Evolutionary conservation across 2,113 vertebrate genomes (phyloP), one percentile per base, ranked within the genome.

Genomic region (Cinclus mexicanus): DNA sequence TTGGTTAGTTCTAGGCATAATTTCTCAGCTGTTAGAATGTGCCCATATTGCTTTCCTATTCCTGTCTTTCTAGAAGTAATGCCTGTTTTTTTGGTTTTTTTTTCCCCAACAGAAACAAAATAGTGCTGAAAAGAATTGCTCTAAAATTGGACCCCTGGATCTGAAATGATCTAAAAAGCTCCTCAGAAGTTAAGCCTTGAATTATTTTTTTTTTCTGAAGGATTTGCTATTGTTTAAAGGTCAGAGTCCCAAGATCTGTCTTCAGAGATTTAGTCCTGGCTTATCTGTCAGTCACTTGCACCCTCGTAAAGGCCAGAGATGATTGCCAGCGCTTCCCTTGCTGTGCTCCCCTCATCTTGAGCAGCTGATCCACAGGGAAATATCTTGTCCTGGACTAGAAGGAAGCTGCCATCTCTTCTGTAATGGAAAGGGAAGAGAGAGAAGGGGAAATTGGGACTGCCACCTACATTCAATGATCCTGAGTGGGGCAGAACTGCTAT

Each of bases 171-270:
- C 29, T 64, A 23, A 71, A 60, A 23, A 86, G 15, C 21, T 83
- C 23, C 23, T 90, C 61, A 79, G 44, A 87, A 90, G 47, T 92
- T 87, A 92, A 94, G 31, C 39, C n/a, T 44, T 60, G 71, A 78
- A 33, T 89, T 90, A 13, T 26, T 52, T 70, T 33, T 35, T 64
- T 74, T 69, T 37, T 7, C 6, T 41, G 41, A 53, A 46, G 56
- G 80, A 55, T 94, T 93, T 90, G 39, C 15, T 63, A 16, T 85
- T 95, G 75, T 94, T 93, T 83, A 83, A 94, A 96, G 86, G 83
- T 92, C 90, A 95, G 80, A 95, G 60, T n/a, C 49, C 80, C 21
- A 65, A 53, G 86, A 90, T 93, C 81, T 83, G 28, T 89, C 77
- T 83, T 87, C 41, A 53, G 88, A 88, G 72, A 42, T 86, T 95